phyloP scores from a whole-genome alignment of 1,140 invertebrate species.

The Chelonus insularis region DNA sequence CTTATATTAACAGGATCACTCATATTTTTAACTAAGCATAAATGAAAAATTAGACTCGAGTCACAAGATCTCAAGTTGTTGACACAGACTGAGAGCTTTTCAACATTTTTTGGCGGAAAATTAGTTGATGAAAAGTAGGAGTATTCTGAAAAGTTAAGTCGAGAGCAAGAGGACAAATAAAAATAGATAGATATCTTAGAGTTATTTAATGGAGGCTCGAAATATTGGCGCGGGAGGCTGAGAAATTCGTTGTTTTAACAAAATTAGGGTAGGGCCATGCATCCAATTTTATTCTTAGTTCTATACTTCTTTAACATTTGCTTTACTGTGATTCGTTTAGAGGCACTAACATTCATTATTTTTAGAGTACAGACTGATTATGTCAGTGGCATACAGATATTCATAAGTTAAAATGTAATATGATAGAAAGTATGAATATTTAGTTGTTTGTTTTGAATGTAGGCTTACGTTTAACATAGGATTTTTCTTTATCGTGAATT shows the following conservation, averaged over 20 bases:
- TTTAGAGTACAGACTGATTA: slow-evolving; percentile 19
- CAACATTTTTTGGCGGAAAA: slow-evolving; percentile 24
- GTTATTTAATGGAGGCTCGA: neutral
- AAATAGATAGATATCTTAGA: slow-evolving; percentile 21
- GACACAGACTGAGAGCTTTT: too few species aligned
- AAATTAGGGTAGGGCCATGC: slow-evolving; percentile 24
- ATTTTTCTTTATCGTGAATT: slow-evolving; percentile 54
- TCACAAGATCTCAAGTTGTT: too few species aligned
- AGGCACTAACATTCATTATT: slow-evolving; percentile 27
- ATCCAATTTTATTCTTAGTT: slow-evolving; percentile 25
- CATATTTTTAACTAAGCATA: slow-evolving; percentile 12
- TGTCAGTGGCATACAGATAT: too few species aligned
- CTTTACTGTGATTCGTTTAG: too few species aligned
- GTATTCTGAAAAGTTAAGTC: neutral
- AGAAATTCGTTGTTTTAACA: slow-evolving; percentile 17
- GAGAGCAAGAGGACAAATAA: slow-evolving; percentile 29
- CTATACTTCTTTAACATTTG: neutral
- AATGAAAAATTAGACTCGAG: too few species aligned
- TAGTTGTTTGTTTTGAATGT: too few species aligned
- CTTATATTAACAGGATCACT: neutral
- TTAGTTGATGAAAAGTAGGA: neutral
- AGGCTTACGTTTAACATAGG: slow-evolving; percentile 67
- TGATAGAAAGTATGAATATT: too few species aligned
- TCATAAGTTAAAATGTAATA: too few species aligned
- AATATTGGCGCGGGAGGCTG: slow-evolving; percentile 17